phyloP scores from a whole-genome alignment of 2,797 vertebrate species.

The Tolypeutes matacus region DNA sequence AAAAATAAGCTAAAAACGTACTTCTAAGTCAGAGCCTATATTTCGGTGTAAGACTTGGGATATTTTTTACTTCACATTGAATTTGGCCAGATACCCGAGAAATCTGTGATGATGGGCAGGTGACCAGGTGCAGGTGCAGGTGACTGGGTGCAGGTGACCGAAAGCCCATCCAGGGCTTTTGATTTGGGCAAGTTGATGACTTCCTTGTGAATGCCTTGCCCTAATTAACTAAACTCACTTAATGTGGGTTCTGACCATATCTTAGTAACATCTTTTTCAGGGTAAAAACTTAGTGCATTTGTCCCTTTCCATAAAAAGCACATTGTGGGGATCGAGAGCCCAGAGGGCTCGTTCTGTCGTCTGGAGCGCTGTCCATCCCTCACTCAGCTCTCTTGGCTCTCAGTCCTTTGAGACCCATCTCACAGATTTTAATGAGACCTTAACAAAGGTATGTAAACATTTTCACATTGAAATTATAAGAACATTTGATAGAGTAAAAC shows the following conservation, averaged over 20 bases:
- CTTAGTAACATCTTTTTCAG: not conserved
- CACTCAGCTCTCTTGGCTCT: not conserved
- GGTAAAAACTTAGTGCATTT: not conserved
- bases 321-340: not conserved
- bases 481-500: constrained; percentile 64
- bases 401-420: not conserved
- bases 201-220: too few relatives aligned
- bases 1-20: not conserved
- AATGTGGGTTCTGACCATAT: not conserved
- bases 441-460: constrained; percentile 25
- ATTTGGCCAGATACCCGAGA: not conserved
- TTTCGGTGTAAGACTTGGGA: not conserved
- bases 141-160: too few relatives aligned
- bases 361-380: not conserved
- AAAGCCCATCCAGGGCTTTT: too few relatives aligned
- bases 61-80: constrained; percentile 1
- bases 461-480: constrained; percentile 73
- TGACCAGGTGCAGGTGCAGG: too few relatives aligned
- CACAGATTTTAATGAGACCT: constrained; percentile 45
- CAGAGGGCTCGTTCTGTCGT: not conserved
- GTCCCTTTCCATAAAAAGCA: not conserved
- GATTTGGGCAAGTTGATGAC: too few relatives aligned
- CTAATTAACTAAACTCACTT: not conserved
- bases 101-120: too few relatives aligned
- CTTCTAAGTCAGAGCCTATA: not conserved